Conservation (phyloP, 2,888 invertebrate genomes). For the Apamea anceps region DNA sequence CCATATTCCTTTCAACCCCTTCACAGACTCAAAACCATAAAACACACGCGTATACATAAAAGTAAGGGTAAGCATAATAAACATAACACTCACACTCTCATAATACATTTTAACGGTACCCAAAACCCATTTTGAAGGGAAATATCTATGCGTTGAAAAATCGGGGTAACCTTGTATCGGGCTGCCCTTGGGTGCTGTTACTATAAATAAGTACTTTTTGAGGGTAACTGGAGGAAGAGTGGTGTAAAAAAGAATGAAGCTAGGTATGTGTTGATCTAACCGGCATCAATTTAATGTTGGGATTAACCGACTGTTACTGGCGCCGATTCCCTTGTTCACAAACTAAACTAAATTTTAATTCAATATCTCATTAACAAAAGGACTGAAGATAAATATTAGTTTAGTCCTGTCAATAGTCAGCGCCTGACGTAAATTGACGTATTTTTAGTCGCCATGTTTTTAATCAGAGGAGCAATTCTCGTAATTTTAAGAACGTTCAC, state of each 20-base stretch:
- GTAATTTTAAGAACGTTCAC: no score
- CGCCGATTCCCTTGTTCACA: no score
- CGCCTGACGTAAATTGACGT: no score
- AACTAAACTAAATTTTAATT: no score
- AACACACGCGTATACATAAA: constrained; percentile 27
- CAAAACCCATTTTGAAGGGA: constrained; percentile 45
- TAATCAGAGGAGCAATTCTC: no score
- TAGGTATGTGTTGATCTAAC: constrained; percentile 14
- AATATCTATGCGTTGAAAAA: constrained; percentile 57
- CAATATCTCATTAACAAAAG: no score
- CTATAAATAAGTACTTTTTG: constrained; percentile 56
- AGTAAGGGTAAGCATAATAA: constrained; percentile 32
- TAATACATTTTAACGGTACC: constrained; percentile 53
- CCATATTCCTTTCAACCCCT: constrained; percentile 21
- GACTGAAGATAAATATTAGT: no score
- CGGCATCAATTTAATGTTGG: neutral
- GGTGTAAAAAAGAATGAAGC: constrained; percentile 1
- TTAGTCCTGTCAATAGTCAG: no score
- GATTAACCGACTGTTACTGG: neutral
- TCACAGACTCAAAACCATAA: constrained; percentile 17
- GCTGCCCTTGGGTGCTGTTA: constrained; percentile 43
- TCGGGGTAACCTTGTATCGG: constrained; percentile 41
- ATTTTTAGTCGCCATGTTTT: no score
- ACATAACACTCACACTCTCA: neutral
- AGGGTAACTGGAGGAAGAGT: constrained; percentile 16